A percentile compares a stretch with the other conserved stretches of the same genome.
These are phyloP conservation scores for Lamprotornis superbus DNA, from an alignment of 2,113 vertebrate species.

Conservation along the genomic window DNA sequence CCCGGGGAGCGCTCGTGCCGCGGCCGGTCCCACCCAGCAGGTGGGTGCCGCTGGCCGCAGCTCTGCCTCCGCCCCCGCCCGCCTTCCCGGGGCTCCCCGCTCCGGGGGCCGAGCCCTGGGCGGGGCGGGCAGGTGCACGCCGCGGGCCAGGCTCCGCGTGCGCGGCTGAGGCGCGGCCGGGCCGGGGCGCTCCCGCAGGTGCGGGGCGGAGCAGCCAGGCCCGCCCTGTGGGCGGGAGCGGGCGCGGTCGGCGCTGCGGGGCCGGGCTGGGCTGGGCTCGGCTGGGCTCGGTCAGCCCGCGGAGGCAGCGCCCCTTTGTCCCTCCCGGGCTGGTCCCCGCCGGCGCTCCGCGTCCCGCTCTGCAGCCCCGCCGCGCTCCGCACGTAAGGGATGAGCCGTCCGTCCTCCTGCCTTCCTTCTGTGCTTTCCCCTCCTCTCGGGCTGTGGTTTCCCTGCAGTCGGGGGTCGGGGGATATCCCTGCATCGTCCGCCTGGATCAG, in stretches of 20 bases:
- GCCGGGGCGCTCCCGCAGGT: neutral
- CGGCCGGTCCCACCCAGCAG: no score
- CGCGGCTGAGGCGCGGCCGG: neutral
- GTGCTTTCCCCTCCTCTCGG: neutral
- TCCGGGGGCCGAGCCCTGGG: no score
- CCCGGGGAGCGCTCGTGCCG: no score
- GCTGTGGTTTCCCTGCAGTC: neutral
- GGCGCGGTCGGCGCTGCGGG: neutral
- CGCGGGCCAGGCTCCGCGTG: no score
- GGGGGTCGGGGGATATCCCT: accelerated
- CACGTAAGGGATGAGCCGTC: slow-evolving; percentile 15
- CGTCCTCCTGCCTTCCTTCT: neutral
- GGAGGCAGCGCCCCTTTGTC: neutral
- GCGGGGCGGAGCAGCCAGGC: neutral
- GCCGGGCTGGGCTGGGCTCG: neutral
- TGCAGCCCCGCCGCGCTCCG: neutral
- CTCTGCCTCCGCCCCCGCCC: no score
- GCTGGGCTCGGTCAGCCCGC: neutral
- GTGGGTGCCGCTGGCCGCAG: no score
- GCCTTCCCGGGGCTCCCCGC: no score
- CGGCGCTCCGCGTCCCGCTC: neutral
- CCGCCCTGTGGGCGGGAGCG: neutral
- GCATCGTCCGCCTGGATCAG: neutral
- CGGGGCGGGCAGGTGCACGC: no score
- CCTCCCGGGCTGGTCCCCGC: neutral